phyloP scores from a whole-genome alignment of 2,797 vertebrate genomes.

The Nyctalus aviator region DNA sequence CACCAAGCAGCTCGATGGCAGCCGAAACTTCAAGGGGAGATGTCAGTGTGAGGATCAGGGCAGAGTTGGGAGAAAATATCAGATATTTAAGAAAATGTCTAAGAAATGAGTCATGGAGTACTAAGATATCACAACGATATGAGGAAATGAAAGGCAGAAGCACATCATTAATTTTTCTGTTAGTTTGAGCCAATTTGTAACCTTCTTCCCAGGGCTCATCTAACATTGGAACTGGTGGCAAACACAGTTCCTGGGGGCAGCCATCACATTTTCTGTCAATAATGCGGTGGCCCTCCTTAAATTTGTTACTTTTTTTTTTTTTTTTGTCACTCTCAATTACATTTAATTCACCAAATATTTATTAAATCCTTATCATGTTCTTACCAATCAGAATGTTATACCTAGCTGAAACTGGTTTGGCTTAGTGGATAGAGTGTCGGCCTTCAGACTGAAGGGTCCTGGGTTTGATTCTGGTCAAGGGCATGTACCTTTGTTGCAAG shows the following conservation, averaged over 20 bases:
- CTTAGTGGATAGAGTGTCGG: too few species aligned
- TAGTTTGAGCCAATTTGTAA: neutral
- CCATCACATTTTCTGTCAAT: neutral
- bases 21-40: neutral
- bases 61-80: too few species aligned
- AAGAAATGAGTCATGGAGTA: neutral
- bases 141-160: conserved; percentile 3
- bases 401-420: too few species aligned
- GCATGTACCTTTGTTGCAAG: too few species aligned
- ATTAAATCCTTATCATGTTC: neutral
- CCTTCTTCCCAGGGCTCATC: neutral
- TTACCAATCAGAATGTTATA: neutral
- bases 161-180: neutral
- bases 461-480: too few species aligned
- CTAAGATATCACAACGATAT: neutral
- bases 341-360: conserved; percentile 5
- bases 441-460: too few species aligned
- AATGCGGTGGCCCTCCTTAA: neutral
- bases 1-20: neutral
- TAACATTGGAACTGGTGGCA: neutral
- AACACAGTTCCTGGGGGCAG: neutral
- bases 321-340: neutral
- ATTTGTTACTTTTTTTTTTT: neutral
- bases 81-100: neutral
- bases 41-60: too few species aligned